phyloP scores from a whole-genome alignment of 1,140 invertebrate genomes.

The Drosophila busckii region DNA sequence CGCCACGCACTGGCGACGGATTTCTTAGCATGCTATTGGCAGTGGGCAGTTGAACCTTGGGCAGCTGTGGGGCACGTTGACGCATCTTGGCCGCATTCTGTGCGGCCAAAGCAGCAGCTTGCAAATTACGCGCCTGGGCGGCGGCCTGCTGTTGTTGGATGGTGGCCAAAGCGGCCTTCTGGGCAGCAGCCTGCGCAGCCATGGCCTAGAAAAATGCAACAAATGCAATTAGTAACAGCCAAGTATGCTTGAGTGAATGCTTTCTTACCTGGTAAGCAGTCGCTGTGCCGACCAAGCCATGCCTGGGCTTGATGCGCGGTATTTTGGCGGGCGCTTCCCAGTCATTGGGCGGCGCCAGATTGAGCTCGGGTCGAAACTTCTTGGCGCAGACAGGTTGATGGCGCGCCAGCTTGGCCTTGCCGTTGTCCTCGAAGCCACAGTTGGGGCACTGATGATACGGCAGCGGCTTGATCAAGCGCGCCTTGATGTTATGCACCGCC shows the following conservation, averaged over 20 bases:
- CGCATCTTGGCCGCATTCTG: conserved; percentile 74
- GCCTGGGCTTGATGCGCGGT: conserved; percentile 80
- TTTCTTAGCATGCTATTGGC: conserved; percentile 48
- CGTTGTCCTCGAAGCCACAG: conserved; percentile 96
- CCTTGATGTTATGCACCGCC: conserved; percentile 90
- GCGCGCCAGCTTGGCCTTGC: conserved; percentile 93
- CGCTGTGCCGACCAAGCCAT: conserved; percentile 77
- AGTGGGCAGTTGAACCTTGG: conserved; percentile 43
- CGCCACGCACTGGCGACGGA: conserved; percentile 51
- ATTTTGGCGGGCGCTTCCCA: conserved; percentile 96
- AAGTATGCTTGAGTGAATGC: background rate
- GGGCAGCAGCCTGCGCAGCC: conserved; percentile 77
- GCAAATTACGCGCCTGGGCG: conserved; percentile 65
- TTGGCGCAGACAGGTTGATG: conserved; percentile 94
- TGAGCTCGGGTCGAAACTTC: conserved; percentile 92
- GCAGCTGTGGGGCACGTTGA: conserved; percentile 52
- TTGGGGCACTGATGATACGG: conserved; percentile 95
- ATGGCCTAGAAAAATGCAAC: conserved; percentile 53
- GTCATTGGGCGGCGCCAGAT: conserved; percentile 89
- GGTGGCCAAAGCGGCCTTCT: conserved; percentile 73
- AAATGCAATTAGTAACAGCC: background rate
- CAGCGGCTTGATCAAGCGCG: conserved; percentile 89
- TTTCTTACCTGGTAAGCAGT: conserved; percentile 73
- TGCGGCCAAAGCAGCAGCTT: conserved; percentile 69
- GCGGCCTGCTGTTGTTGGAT: conserved; percentile 72